These are phyloP conservation scores for Lucilia cuprina DNA, from an alignment of 1,140 invertebrate genomes.

Conservation along the genomic window DNA sequence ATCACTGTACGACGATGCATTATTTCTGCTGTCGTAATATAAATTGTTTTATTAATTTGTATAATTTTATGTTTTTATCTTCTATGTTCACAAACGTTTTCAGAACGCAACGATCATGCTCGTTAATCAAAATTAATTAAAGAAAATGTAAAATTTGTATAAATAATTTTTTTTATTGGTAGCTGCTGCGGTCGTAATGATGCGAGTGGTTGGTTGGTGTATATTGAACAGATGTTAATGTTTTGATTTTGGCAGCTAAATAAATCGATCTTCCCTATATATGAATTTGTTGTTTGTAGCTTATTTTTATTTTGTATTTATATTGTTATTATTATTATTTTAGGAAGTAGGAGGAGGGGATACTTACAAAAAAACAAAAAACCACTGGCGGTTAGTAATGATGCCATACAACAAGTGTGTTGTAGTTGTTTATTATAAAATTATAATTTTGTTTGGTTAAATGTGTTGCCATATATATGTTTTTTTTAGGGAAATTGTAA, in stretches of 20 bases:
- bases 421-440: not conserved
- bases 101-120: not conserved
- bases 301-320: not conserved
- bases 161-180: not conserved
- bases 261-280: not conserved
- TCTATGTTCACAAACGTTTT: not conserved
- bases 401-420: not conserved
- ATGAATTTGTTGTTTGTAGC: not conserved
- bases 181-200: not conserved
- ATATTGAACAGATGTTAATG: not conserved
- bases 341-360: no score
- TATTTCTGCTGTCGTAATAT: not conserved
- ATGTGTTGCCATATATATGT: not conserved
- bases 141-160: not conserved
- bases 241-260: constrained; percentile 1
- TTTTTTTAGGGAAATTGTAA: no score
- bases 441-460: not conserved
- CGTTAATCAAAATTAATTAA: not conserved
- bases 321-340: no score
- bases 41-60: constrained; percentile 6
- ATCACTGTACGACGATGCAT: constrained; percentile 62
- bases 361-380: no score
- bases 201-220: not conserved
- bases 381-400: not conserved
- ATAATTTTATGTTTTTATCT: not conserved